Evolutionary conservation across 2,797 vertebrate species (phyloP).

Genomic region (Cygnus olor): DNA sequence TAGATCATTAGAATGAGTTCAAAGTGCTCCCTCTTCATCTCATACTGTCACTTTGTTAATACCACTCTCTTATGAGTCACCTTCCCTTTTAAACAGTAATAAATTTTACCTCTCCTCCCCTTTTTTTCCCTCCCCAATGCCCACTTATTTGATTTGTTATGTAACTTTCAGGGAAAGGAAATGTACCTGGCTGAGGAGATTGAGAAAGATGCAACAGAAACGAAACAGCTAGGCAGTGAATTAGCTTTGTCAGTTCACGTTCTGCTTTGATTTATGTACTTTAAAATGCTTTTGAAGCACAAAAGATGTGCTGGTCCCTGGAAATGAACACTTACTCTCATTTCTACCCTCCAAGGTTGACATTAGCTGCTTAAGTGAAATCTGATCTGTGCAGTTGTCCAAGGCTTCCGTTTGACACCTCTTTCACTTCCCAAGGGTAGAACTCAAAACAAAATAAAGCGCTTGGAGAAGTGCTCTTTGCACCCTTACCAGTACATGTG

Average conservation of each 20-base stretch:
- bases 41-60: slow-evolving; percentile 67
- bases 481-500: background rate
- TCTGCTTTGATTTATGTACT: slow-evolving; percentile 72
- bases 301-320: slow-evolving; percentile 32
- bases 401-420: background rate
- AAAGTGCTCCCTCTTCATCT: slow-evolving; percentile 48
- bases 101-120: slow-evolving; percentile 52
- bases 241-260: slow-evolving; percentile 52
- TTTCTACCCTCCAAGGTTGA: background rate
- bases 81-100: slow-evolving; percentile 73
- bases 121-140: slow-evolving; percentile 10
- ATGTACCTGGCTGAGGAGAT: slow-evolving; percentile 61
- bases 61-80: slow-evolving; percentile 71
- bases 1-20: slow-evolving; percentile 74
- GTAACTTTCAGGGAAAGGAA: slow-evolving; percentile 71
- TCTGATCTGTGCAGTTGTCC: slow-evolving; percentile 66
- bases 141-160: slow-evolving; percentile 67
- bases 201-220: slow-evolving; percentile 51
- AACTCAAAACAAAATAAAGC: background rate
- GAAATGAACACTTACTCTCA: slow-evolving; percentile 61
- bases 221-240: slow-evolving; percentile 52
- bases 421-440: background rate
- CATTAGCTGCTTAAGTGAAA: slow-evolving; percentile 43
- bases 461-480: background rate
- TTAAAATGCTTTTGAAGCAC: slow-evolving; percentile 56